A percentile compares a stretch with the other conserved stretches of the same genome.
These are phyloP conservation scores for Xenopus borealis DNA, from an alignment of 2,113 vertebrate species.

Conservation along the genomic window DNA sequence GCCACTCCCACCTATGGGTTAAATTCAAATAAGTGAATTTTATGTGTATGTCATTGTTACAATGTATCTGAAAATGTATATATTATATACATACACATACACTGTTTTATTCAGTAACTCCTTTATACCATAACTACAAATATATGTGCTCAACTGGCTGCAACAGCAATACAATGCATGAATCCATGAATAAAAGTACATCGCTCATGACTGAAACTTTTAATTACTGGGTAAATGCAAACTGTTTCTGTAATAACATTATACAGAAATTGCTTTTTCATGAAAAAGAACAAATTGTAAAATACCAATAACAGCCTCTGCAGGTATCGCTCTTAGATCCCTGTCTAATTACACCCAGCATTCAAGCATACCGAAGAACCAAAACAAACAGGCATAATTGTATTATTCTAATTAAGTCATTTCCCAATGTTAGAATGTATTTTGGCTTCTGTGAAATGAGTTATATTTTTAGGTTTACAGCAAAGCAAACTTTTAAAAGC, in stretches of 20 bases:
- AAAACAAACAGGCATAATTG: constrained; percentile 1
- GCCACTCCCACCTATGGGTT: too few relatives aligned
- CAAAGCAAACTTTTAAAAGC: too few relatives aligned
- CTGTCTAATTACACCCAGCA: constrained; percentile 21
- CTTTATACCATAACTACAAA: too few relatives aligned
- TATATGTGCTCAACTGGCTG: too few relatives aligned
- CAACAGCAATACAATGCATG: too few relatives aligned
- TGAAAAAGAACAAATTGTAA: background rate
- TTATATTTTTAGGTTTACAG: background rate
- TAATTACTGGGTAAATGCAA: background rate
- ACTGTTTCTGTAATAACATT: background rate
- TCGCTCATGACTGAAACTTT: too few relatives aligned
- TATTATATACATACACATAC: too few relatives aligned
- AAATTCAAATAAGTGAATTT: too few relatives aligned
- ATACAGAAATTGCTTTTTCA: background rate
- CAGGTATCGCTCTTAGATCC: constrained; percentile 14
- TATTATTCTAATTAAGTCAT: constrained; percentile 20
- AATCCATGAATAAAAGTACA: too few relatives aligned
- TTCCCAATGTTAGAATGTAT: constrained; percentile 16
- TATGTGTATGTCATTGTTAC: too few relatives aligned
- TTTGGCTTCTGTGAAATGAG: background rate
- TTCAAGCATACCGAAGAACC: constrained; percentile 3
- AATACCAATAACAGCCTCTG: constrained; percentile 27
- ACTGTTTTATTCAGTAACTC: too few relatives aligned
- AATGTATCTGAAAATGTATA: too few relatives aligned